Conservation (phyloP, 2,797 vertebrate genomes). For the Limnodromus scolopaceus region DNA sequence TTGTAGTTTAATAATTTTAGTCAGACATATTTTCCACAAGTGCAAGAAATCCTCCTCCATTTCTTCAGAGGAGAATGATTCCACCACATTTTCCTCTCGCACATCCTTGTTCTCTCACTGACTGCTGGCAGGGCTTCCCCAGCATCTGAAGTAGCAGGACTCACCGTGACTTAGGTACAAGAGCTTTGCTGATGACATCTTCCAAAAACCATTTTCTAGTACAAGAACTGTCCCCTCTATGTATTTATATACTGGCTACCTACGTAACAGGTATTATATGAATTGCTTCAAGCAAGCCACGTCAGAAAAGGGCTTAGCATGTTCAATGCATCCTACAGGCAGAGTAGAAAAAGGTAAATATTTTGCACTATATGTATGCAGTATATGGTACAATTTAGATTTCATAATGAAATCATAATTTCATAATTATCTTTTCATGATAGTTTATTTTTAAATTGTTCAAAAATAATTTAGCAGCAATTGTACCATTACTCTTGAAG, state of each 20-base stretch:
- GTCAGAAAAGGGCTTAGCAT: background rate
- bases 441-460: background rate
- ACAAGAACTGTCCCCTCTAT: background rate
- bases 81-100: background rate
- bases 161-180: background rate
- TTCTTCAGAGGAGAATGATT: background rate
- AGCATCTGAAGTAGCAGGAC: background rate
- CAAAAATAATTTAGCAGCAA: background rate
- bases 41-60: background rate
- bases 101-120: background rate
- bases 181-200: background rate
- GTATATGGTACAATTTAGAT: background rate
- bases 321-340: background rate
- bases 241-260: background rate
- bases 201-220: background rate
- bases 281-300: background rate
- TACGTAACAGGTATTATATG: rapidly evolving
- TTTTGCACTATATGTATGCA: background rate
- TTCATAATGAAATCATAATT: background rate
- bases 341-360: background rate
- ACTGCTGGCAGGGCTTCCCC: background rate
- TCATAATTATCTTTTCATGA: background rate
- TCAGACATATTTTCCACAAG: background rate
- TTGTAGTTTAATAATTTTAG: background rate
- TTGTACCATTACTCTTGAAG: background rate